Percentiles rank a stretch among this genome's conserved stretches.
Evolutionary conservation across 2,888 invertebrate genomes (phyloP).

Genomic region (Autographa gamma): DNA sequence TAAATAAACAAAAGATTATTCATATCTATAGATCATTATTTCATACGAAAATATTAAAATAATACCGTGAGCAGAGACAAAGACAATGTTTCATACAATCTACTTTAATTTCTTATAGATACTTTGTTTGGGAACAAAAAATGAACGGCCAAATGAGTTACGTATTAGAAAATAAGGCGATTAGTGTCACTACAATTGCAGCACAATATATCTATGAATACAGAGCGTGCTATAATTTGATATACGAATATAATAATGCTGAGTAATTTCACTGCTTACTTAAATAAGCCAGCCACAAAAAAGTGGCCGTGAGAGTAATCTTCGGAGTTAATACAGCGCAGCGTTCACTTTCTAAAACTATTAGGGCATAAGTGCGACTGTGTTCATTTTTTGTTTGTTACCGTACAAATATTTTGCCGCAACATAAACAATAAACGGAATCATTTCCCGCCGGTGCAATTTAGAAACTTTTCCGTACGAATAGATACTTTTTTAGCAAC

Average conservation of each 20-base stretch:
- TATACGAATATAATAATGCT: constrained; percentile 48
- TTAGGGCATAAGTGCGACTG: constrained; percentile 53
- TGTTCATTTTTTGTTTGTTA: constrained; percentile 56
- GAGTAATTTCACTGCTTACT: constrained; percentile 61
- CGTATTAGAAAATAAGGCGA: constrained; percentile 67
- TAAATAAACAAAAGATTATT: no score
- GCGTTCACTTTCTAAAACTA: constrained; percentile 74
- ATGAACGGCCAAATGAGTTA: constrained; percentile 69
- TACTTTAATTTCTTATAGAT: constrained; percentile 41
- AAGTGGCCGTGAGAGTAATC: constrained; percentile 65
- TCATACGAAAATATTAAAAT: not conserved
- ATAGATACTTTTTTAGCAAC: constrained; percentile 57
- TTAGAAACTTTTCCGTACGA: constrained; percentile 67
- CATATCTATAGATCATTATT: no score
- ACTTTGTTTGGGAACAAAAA: constrained; percentile 64
- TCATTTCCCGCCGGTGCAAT: constrained; percentile 69
- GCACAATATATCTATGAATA: constrained; percentile 63
- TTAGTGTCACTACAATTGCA: constrained; percentile 79
- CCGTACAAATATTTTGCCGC: constrained; percentile 24
- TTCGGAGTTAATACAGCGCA: constrained; percentile 58
- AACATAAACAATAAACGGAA: constrained; percentile 65
- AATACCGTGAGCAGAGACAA: not conserved
- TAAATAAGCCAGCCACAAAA: constrained; percentile 69
- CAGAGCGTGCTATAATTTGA: constrained; percentile 70
- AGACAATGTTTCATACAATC: constrained; percentile 32